Percentiles rank a stretch among this genome's conserved stretches.
Evolutionary conservation across 1,140 invertebrate species (phyloP).

Genomic region (Alviniconcha marisindica): DNA sequence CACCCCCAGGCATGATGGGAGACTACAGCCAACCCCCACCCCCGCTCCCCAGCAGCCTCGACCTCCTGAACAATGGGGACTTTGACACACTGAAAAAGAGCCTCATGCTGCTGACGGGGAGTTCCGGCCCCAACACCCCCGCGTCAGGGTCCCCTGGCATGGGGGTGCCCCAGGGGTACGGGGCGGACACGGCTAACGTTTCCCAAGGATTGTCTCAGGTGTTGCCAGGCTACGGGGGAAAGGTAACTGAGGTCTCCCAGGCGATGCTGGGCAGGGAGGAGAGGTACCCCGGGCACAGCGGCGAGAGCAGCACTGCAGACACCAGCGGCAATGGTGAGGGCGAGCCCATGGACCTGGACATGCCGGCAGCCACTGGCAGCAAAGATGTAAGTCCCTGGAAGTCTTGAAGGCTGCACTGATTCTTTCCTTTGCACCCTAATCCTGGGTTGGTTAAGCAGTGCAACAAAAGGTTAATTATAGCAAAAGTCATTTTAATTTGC

Average conservation of each 20-base stretch:
- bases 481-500: no score
- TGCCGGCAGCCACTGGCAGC: not conserved
- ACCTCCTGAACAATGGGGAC: conserved; percentile 93
- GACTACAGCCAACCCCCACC: conserved; percentile 23
- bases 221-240: no score
- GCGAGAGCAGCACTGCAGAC: not conserved
- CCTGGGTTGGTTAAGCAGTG: no score
- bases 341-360: conserved; percentile 8
- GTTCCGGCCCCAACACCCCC: conserved; percentile 47
- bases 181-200: not conserved
- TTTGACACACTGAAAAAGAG: conserved; percentile 82
- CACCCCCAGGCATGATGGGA: not conserved
- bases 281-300: not conserved
- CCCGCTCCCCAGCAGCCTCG: conserved; percentile 80
- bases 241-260: no score
- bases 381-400: no score
- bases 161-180: not conserved
- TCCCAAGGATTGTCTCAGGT: no score
- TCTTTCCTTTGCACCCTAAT: no score
- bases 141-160: conserved; percentile 92
- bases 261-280: not conserved
- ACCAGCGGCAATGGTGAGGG: not conserved
- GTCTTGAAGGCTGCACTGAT: no score
- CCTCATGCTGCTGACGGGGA: conserved; percentile 3
- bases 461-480: no score